Conservation (phyloP, 1,140 invertebrate genomes). For the Rhopalosiphum padi region DNA sequence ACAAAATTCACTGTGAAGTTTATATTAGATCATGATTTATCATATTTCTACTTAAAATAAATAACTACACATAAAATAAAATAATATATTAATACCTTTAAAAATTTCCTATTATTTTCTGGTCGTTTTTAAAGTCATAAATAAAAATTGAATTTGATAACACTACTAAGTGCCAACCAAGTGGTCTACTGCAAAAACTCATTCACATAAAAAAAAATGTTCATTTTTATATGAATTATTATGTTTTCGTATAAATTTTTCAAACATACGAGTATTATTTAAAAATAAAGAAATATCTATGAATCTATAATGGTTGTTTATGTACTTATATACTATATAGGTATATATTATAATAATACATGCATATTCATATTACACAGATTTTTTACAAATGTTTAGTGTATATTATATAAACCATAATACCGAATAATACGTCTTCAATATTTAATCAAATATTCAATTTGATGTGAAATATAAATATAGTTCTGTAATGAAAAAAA, state of each 20-base stretch:
- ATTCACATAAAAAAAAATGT: background rate
- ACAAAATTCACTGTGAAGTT: background rate
- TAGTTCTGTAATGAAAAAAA: no score
- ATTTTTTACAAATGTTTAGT: no score
- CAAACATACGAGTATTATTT: background rate
- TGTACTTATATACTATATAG: background rate
- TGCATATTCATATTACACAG: background rate
- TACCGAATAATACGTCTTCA: background rate
- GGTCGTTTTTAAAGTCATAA: background rate
- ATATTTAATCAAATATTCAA: background rate
- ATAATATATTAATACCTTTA: background rate
- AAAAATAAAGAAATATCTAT: background rate
- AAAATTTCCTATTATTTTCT: background rate
- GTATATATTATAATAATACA: background rate
- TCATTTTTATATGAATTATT: no score
- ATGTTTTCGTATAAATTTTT: no score
- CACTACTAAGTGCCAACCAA: background rate
- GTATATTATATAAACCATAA: background rate
- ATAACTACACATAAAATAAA: no score
- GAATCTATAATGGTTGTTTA: background rate
- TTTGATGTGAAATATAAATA: background rate
- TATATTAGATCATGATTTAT: background rate
- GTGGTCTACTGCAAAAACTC: background rate
- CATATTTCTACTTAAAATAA: background rate
- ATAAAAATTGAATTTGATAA: background rate